These are phyloP conservation scores for Tetragnatha montana DNA, from an alignment of 2,888 invertebrate species.

Conservation along the genomic window DNA sequence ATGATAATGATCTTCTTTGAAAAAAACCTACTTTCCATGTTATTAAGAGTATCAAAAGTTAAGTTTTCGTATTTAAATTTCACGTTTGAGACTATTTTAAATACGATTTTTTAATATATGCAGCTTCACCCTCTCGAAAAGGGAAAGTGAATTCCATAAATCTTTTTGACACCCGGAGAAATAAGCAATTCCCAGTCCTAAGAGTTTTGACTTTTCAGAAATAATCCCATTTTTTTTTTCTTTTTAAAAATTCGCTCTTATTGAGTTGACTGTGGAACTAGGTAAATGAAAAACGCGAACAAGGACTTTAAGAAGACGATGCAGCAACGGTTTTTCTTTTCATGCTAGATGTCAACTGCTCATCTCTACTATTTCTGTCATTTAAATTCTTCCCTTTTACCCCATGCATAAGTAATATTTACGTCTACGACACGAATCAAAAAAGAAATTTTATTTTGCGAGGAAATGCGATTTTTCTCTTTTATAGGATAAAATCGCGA, in stretches of 20 bases:
- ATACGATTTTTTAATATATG: not conserved
- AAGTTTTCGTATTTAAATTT: not conserved
- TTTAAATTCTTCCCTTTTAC: not conserved
- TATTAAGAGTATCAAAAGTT: no score
- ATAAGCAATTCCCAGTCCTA: not conserved
- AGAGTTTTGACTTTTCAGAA: not conserved
- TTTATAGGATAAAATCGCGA: not conserved
- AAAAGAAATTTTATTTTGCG: not conserved
- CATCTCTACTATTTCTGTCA: not conserved
- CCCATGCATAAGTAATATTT: not conserved
- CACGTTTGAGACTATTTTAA: not conserved
- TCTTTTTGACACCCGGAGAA: not conserved
- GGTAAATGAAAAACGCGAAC: not conserved
- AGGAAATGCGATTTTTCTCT: not conserved
- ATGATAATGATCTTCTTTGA: no score
- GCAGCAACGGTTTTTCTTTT: not conserved
- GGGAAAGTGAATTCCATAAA: not conserved
- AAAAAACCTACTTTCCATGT: no score
- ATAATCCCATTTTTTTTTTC: not conserved
- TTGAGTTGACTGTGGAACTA: not conserved
- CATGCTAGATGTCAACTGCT: not conserved
- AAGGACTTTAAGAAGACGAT: not conserved
- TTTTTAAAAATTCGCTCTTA: not conserved
- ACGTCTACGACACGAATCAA: not conserved
- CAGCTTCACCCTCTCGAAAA: not conserved